These are phyloP conservation scores for Haplotaxodon microlepis DNA, from an alignment of 2,113 vertebrate genomes.

Conservation along the genomic window DNA sequence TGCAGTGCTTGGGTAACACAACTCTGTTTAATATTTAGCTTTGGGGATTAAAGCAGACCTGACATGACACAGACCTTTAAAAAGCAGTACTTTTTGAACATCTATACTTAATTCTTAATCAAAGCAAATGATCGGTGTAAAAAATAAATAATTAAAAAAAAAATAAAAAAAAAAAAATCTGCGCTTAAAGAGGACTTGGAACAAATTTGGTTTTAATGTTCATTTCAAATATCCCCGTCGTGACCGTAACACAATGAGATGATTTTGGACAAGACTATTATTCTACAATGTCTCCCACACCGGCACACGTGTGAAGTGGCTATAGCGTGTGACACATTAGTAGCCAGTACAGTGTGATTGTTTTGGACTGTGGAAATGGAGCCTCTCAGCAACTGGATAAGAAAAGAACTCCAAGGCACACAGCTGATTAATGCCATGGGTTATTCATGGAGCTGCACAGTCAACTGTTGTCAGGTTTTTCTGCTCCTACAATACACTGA, in stretches of 20 bases:
- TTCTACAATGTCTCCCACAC: background rate
- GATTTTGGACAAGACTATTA: background rate
- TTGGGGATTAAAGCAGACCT: background rate
- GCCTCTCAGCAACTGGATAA: slow-evolving; percentile 10
- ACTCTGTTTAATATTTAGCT: background rate
- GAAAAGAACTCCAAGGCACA: slow-evolving; percentile 4
- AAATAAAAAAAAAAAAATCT: background rate
- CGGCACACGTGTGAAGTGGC: background rate
- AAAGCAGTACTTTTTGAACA: background rate
- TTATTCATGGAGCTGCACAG: slow-evolving; percentile 48
- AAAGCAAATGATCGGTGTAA: accelerated
- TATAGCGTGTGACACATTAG: background rate
- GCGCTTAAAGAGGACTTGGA: accelerated
- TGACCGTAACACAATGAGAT: background rate
- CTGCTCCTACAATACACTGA: background rate
- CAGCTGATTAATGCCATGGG: slow-evolving; percentile 33
- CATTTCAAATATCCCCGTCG: background rate
- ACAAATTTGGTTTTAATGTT: background rate
- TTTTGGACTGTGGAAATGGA: slow-evolving; percentile 12
- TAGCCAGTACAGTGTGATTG: background rate
- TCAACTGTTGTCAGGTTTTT: slow-evolving; percentile 25
- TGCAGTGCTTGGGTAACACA: background rate
- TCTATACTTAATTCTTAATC: background rate
- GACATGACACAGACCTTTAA: accelerated
- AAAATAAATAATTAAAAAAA: background rate